These are phyloP conservation scores for Aplidium turbinatum DNA, from an alignment of 23 tunicate species.

Conservation along the genomic window DNA sequence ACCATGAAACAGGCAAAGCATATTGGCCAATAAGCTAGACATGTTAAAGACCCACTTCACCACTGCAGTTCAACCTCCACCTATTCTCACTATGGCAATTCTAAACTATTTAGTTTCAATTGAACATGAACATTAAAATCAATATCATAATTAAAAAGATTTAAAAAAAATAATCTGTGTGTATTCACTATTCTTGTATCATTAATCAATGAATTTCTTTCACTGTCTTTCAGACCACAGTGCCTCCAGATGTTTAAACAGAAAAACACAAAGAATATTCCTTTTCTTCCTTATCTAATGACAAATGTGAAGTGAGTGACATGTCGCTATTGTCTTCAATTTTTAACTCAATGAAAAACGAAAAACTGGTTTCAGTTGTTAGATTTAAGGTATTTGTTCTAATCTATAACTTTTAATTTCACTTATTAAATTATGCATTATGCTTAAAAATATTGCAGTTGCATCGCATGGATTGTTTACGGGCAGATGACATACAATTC, in stretches of 20 bases:
- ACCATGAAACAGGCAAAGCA: too few relatives aligned
- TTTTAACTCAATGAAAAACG: neutral
- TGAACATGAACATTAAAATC: too few relatives aligned
- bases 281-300: conserved; percentile 62
- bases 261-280: conserved; percentile 40
- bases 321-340: neutral
- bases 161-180: too few relatives aligned
- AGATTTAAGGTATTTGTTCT: neutral
- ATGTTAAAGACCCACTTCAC: too few relatives aligned
- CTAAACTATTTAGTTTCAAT: too few relatives aligned
- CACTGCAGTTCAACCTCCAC: too few relatives aligned
- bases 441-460: conserved; percentile 17
- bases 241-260: conserved; percentile 54
- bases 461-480: conserved; percentile 60
- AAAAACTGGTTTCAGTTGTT: neutral
- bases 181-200: too few relatives aligned
- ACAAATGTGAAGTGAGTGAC: conserved; percentile 62
- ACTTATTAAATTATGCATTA: neutral
- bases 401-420: neutral
- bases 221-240: conserved; percentile 47
- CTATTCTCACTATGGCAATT: too few relatives aligned
- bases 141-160: too few relatives aligned
- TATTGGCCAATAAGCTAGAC: too few relatives aligned
- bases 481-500: conserved; percentile 48
- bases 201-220: neutral